Base-by-base conservation (phyloP, 2,888 invertebrate genomes). In the Hoplodrina blanda region DNA sequence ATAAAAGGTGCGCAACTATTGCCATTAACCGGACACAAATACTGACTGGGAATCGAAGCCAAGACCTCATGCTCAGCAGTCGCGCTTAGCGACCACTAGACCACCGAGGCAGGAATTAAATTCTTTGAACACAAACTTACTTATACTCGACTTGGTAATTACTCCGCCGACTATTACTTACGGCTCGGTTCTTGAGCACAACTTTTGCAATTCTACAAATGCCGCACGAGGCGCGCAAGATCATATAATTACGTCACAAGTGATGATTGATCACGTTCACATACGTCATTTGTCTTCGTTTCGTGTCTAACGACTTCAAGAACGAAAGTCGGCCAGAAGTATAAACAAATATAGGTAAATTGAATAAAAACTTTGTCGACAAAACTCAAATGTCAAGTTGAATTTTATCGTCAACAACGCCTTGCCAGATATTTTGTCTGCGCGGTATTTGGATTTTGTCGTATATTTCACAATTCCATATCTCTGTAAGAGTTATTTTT, bases 271-370 rank as follows among this genome's bases (percentile, higher is more conserved):
- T 77, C 56, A 76, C 76, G 62, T 78, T 60, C 44, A 64, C 61
- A 64, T 80, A 61, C 69, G 60, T 76, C 76, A 76, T 80, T 75
- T 75, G 68, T 76, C 76, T 76, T 76, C 76, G 80, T 80, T 61
- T 67, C 46, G 20, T 55, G 20, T 20, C 62, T 75, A 67, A 76
- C 68, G 62, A 80, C 80, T 75, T 76, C 54, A 57, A 49, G 20
- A 80, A 75, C 73, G 20, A 73, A 79, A 67, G 54, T 75, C 46
- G 41, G 55, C 15, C 30, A 79, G 41, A 75, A 61, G 55, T 78
- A 63, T 46, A 62, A 78, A 73, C 55, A 64, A 64, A 53, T 61
- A 49, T 74, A 20, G 20, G 46, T 56, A 25, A 41, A 60, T 13
- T 37, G 6, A 41, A 49, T 67, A 53, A 20, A 30, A 13, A 53